Evolutionary conservation across 2,797 vertebrate genomes (phyloP).

Genomic region (Pagetopsis macropterus): DNA sequence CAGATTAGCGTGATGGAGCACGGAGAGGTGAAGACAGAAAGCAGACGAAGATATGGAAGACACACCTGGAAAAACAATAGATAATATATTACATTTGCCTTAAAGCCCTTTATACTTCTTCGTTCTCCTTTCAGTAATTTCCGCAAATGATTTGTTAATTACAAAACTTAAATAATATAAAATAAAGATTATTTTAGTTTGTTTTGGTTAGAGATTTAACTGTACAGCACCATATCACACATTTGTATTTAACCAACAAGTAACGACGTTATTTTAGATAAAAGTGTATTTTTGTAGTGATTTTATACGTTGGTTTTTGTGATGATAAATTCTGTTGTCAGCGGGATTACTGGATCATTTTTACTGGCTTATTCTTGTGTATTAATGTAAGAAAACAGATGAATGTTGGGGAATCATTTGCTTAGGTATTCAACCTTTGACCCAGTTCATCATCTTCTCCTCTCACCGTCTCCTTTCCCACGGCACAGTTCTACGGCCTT

Average conservation of each 20-base stretch:
- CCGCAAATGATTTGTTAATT: background rate
- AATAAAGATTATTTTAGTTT: background rate
- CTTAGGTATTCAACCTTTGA: no score
- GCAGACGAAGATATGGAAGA: background rate
- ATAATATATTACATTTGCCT: background rate
- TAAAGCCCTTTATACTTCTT: background rate
- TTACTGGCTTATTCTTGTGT: background rate
- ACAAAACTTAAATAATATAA: background rate
- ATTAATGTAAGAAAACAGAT: background rate
- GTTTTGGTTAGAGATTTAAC: no score
- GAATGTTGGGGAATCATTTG: no score
- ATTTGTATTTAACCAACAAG: background rate
- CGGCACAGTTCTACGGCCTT: no score
- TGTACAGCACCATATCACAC: background rate
- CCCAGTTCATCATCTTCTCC: no score
- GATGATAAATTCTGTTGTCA: background rate
- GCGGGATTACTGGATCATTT: background rate
- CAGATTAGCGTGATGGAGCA: background rate
- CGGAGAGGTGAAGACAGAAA: background rate
- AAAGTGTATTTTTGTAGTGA: background rate
- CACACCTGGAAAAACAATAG: conserved; percentile 5
- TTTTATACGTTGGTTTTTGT: background rate
- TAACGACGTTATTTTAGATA: background rate
- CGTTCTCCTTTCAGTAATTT: background rate
- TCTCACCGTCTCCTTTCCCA: no score